These are phyloP conservation scores for Oxygymnocypris stewartii DNA, from an alignment of 2,113 vertebrate species.

Conservation along the genomic window DNA sequence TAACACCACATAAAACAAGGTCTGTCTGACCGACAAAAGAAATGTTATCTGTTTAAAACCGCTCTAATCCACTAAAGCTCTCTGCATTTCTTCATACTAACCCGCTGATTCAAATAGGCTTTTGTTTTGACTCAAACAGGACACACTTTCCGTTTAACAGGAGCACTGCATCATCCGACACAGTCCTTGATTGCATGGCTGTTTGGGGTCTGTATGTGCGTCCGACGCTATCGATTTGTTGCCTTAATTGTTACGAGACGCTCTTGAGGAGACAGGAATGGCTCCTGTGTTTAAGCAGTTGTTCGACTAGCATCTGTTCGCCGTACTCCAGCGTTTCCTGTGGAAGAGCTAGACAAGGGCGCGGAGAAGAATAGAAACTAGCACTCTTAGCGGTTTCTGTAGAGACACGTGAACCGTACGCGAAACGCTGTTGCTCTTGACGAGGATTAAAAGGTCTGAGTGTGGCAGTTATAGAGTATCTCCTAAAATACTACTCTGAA, in stretches of 20 bases:
- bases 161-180: slow-evolving; percentile 50
- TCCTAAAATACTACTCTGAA: slow-evolving; percentile 55
- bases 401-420: neutral
- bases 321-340: slow-evolving; percentile 63
- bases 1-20: too few species aligned
- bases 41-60: neutral
- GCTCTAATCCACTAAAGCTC: neutral
- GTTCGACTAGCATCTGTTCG: slow-evolving; percentile 74
- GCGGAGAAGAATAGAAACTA: slow-evolving; percentile 73
- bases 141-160: slow-evolving; percentile 15
- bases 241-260: slow-evolving; percentile 67
- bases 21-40: neutral
- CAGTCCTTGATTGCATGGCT: slow-evolving; percentile 69
- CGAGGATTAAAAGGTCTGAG: slow-evolving; percentile 50
- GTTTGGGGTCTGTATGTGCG: slow-evolving; percentile 53
- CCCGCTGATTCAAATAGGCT: neutral
- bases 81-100: neutral
- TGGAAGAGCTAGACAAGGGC: slow-evolving; percentile 60
- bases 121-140: neutral
- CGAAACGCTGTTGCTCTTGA: slow-evolving; percentile 67
- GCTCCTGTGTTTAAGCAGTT: slow-evolving; percentile 69
- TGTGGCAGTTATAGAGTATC: slow-evolving; percentile 27
- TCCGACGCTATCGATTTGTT: slow-evolving; percentile 52
- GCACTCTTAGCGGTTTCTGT: slow-evolving; percentile 67
- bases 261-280: slow-evolving; percentile 64